phyloP scores from a whole-genome alignment of 2,888 invertebrate genomes.

The Diaphora mendica region DNA sequence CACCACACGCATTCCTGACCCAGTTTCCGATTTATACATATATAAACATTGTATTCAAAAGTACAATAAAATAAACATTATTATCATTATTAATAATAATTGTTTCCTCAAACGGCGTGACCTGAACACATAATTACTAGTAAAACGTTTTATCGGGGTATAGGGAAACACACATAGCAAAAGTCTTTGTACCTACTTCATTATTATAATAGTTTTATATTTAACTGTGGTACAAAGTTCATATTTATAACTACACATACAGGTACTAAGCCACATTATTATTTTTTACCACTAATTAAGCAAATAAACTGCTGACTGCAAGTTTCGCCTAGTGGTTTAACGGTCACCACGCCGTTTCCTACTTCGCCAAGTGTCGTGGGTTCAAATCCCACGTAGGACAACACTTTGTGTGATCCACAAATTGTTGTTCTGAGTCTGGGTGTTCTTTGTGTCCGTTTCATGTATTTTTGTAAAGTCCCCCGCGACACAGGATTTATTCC shows the following conservation, averaged over 20 bases:
- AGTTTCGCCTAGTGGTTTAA: no score
- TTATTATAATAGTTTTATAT: neutral
- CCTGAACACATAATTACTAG: slow-evolving; percentile 23
- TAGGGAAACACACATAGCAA: slow-evolving; percentile 28
- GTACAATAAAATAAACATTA: neutral
- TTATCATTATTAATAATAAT: slow-evolving; percentile 4
- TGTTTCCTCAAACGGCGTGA: slow-evolving; percentile 29
- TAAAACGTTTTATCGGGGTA: slow-evolving; percentile 25
- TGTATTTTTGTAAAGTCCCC: no score
- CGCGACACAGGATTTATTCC: no score
- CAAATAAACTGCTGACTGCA: no score
- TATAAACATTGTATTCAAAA: neutral
- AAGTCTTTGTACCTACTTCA: neutral
- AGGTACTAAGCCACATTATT: neutral
- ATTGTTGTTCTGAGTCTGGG: no score
- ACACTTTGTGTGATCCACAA: no score
- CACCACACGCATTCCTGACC: neutral
- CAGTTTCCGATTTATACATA: neutral
- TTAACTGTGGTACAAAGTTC: neutral
- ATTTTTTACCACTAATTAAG: neutral
- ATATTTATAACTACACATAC: neutral
- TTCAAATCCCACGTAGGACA: no score
- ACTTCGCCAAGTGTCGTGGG: no score
- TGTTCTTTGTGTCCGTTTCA: no score
- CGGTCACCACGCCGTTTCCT: no score